Conservation (phyloP, 2,888 invertebrate species). For the Harpalus rubripes region DNA sequence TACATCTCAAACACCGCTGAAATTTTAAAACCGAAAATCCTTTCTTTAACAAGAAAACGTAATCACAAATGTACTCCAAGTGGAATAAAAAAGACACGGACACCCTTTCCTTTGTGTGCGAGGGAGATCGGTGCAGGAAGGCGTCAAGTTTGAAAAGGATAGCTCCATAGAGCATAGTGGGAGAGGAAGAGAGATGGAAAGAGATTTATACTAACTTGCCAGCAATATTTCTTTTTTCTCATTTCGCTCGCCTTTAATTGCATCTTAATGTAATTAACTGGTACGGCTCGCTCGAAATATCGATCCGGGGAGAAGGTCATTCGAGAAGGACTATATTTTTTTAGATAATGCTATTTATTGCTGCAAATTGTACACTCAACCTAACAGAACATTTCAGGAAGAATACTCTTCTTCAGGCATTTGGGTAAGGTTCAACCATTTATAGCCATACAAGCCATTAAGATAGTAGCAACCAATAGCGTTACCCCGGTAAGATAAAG, state of each 20-base stretch:
- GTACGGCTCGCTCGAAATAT: constrained; percentile 35
- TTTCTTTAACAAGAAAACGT: constrained; percentile 52
- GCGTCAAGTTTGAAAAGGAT: constrained; percentile 17
- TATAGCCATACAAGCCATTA: too few species aligned
- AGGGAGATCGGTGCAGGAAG: not conserved
- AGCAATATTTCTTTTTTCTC: constrained; percentile 49
- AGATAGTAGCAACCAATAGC: too few species aligned
- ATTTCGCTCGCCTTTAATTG: constrained; percentile 52
- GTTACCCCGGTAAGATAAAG: too few species aligned
- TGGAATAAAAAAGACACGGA: constrained; percentile 34
- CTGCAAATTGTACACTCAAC: not conserved
- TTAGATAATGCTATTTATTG: constrained; percentile 36
- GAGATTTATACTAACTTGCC: constrained; percentile 44
- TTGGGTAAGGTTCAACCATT: too few species aligned
- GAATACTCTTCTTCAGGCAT: too few species aligned
- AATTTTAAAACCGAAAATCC: constrained; percentile 52
- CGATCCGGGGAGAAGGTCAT: constrained; percentile 13
- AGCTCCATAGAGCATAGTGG: not conserved
- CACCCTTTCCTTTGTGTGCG: constrained; percentile 21
- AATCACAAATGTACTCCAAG: constrained; percentile 53
- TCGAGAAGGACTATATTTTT: not conserved
- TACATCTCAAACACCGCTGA: constrained; percentile 28
- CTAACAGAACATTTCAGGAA: not conserved
- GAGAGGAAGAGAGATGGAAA: constrained; percentile 7
- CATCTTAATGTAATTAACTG: constrained; percentile 59